Evolutionary conservation across 2,113 vertebrate genomes (phyloP).

Genomic region (Brachyhypopomus gauderio): DNA sequence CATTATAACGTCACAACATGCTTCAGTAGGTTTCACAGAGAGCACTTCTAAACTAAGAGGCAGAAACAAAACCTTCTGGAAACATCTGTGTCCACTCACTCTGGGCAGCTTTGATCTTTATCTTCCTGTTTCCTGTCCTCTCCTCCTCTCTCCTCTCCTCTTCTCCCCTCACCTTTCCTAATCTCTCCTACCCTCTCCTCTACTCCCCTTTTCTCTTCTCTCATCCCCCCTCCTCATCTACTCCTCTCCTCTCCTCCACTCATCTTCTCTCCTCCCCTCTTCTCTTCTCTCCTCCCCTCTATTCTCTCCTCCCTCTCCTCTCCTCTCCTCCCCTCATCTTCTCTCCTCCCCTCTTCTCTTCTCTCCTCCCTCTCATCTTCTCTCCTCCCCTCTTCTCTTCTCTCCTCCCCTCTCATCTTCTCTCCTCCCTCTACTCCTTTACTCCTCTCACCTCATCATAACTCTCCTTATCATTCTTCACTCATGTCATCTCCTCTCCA

Average conservation of each 20-base stretch:
- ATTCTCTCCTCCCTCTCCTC: not conserved
- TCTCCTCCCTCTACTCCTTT: not conserved
- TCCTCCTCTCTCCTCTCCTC: not conserved
- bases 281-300: not conserved
- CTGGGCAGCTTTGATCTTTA: conserved; percentile 47
- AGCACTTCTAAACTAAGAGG: not conserved
- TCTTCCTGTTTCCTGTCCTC: conserved; percentile 12
- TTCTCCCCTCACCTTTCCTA: not conserved
- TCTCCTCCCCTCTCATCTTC: not conserved
- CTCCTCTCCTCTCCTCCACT: not conserved
- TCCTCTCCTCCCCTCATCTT: not conserved
- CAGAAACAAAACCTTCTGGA: conserved; percentile 42
- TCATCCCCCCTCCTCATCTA: not conserved
- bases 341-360: not conserved
- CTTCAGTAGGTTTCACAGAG: not conserved
- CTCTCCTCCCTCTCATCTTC: conserved; percentile 8
- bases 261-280: not conserved
- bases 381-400: not conserved
- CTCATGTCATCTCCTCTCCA: no score
- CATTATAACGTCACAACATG: no score
- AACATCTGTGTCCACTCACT: conserved; percentile 50
- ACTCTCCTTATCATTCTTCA: no score
- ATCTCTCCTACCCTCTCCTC: not conserved
- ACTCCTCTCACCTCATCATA: no score
- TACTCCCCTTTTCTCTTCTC: not conserved